Evolutionary conservation across 2,888 invertebrate genomes (phyloP), one percentile per base, ranked within the genome.

Genomic region (Noctua fimbriata): DNA sequence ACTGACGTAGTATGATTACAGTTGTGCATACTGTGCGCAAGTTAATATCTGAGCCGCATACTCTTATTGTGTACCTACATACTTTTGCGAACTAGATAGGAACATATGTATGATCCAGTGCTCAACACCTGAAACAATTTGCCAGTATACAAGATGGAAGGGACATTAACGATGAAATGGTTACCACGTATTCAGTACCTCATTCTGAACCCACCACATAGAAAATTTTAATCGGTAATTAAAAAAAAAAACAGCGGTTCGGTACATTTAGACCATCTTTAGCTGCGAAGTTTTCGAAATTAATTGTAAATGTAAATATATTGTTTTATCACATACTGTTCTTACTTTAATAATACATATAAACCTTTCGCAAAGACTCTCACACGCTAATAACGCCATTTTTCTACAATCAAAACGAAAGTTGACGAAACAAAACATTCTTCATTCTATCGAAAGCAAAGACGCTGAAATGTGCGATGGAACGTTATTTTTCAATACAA

Each of bases 1-100:
- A 74, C 28, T 75, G 67, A 78, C 21, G 58, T 55, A 44, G 41
- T 67, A 16, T 75, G 52, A 28, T 52, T 73, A 67, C 87, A 87
- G 58, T 86, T 87, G 81, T 87, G 70, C 70, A 81, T 52, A 84
- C 70, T 49, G 44, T 47, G 18, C 52, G 67, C 24, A 73, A 74
- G 55, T 52, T 65, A 58, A 74, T 84, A 72, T 79, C 81, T 63
- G 41, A 69, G 55, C 67, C 72, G 21, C 52, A 63, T 55, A 44
- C 41, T 44, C 14, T 21, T 73, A 70, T 63, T 55, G 44, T 74
- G 21, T 74, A 65, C 28, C 2, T 74, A 65, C 28, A 1, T n/a
- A 58, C 12, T 66, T 52, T 18, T 41, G 18, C 6, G 36, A 72
- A 52, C 36, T 63, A 71, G 28, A 9, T 55, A 44, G 6, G 4